These are phyloP conservation scores for Pteromalus puparum DNA, from an alignment of 1,140 invertebrate genomes.

Conservation along the genomic window DNA sequence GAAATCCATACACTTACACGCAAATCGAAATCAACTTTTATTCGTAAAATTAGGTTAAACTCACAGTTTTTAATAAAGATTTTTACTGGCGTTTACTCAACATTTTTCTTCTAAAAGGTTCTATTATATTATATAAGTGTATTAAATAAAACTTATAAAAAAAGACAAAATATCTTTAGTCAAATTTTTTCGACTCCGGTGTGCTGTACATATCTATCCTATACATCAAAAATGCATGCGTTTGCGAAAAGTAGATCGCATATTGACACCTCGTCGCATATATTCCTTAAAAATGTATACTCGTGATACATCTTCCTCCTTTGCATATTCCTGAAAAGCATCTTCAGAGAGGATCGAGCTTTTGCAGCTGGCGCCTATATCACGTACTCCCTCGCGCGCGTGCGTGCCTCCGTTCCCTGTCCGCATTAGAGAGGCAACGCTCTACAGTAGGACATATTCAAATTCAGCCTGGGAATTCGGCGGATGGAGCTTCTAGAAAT, in stretches of 20 bases:
- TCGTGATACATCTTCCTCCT: not conserved
- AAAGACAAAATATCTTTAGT: no score
- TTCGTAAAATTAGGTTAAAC: no score
- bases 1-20: no score
- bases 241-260: not conserved
- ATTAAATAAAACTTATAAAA: no score
- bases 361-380: not conserved
- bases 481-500: not conserved
- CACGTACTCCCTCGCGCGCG: not conserved
- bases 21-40: no score
- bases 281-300: not conserved
- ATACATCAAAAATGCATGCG: not conserved
- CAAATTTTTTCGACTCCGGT: not conserved
- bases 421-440: no score
- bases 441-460: not conserved
- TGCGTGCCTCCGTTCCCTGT: not conserved
- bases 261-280: not conserved
- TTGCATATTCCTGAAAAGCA: not conserved
- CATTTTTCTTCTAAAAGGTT: no score
- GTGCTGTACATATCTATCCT: not conserved
- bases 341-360: not conserved
- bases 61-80: no score
- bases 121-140: no score
- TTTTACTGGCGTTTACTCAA: no score
- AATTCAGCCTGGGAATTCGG: not conserved